A percentile compares a stretch with the other conserved stretches of the same genome.
phyloP scores from a whole-genome alignment of 2,888 invertebrate species.

The Sphaeridia pumilis region DNA sequence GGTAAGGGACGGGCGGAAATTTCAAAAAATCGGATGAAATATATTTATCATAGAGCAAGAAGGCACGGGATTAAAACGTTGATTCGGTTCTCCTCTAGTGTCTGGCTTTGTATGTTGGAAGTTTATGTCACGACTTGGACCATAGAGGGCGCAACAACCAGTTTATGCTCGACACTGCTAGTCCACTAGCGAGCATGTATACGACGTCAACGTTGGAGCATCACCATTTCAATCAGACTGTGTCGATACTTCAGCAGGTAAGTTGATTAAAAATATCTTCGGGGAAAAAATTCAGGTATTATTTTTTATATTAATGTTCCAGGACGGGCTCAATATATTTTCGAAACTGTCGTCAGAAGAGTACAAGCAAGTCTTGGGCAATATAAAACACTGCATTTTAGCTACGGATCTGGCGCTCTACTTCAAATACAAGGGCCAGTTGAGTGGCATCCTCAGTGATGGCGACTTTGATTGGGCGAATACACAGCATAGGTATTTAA shows the following conservation, averaged over 20 bases:
- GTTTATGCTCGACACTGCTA: slow-evolving; percentile 69
- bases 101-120: slow-evolving; percentile 56
- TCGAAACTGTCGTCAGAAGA: slow-evolving; percentile 56
- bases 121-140: slow-evolving; percentile 74
- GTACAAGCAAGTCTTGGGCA: slow-evolving; percentile 62
- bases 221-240: slow-evolving; percentile 79
- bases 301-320: too few relatives aligned
- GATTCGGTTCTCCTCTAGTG: slow-evolving; percentile 16
- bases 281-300: background rate
- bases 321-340: slow-evolving; percentile 80
- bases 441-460: slow-evolving; percentile 46
- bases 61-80: too few relatives aligned
- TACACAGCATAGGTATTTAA: slow-evolving; percentile 52
- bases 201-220: slow-evolving; percentile 70
- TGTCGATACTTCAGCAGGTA: slow-evolving; percentile 68
- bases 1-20: too few relatives aligned
- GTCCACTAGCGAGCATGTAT: slow-evolving; percentile 71
- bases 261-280: background rate
- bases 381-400: slow-evolving; percentile 68
- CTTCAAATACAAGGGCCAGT: slow-evolving; percentile 59
- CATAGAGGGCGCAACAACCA: slow-evolving; percentile 77
- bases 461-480: slow-evolving; percentile 54
- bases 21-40: too few relatives aligned
- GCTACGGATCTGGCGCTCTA: slow-evolving; percentile 74
- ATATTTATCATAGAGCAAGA: too few relatives aligned